Percentiles rank a stretch among this genome's conserved stretches.
Evolutionary conservation across 2,113 vertebrate genomes (phyloP).

Genomic region (Corydoras sp.): DNA sequence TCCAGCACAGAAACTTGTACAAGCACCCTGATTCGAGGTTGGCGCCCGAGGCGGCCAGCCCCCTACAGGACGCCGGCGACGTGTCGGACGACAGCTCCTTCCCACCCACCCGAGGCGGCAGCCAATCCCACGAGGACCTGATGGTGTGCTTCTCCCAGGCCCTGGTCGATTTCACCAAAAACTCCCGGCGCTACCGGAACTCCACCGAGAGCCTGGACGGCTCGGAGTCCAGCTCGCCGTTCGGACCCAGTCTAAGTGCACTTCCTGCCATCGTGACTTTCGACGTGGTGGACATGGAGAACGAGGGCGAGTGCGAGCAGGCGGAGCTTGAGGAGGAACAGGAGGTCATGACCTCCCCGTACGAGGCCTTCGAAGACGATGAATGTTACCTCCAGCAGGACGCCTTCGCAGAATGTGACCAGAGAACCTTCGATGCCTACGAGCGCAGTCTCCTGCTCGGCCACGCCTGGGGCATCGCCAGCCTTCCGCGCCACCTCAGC

Average conservation of each 20-base stretch:
- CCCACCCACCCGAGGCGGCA: conserved; percentile 47
- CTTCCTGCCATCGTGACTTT: conserved; percentile 94
- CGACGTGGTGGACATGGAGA: conserved; percentile 89
- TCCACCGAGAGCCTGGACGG: conserved; percentile 72
- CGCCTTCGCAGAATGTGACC: conserved; percentile 77
- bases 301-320: conserved; percentile 88
- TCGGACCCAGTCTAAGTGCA: conserved; percentile 81
- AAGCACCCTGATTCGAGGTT: conserved; percentile 46
- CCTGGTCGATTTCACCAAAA: conserved; percentile 84
- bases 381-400: conserved; percentile 78
- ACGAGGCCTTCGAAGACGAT: conserved; percentile 79
- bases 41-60: conserved; percentile 42
- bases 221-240: conserved; percentile 72
- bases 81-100: conserved; percentile 32
- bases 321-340: conserved; percentile 80
- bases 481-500: conserved; percentile 83
- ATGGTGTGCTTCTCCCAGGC: conserved; percentile 90
- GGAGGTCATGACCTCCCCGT: conserved; percentile 76
- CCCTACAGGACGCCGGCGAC: conserved; percentile 49
- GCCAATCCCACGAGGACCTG: conserved; percentile 66
- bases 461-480: conserved; percentile 80
- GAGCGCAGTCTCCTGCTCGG: conserved; percentile 66
- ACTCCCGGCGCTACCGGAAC: conserved; percentile 75
- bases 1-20: conserved; percentile 44
- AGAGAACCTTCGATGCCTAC: conserved; percentile 73